Base-by-base conservation (phyloP, 92 coral and sea anemone species). In the Phenganax subtilis region DNA sequence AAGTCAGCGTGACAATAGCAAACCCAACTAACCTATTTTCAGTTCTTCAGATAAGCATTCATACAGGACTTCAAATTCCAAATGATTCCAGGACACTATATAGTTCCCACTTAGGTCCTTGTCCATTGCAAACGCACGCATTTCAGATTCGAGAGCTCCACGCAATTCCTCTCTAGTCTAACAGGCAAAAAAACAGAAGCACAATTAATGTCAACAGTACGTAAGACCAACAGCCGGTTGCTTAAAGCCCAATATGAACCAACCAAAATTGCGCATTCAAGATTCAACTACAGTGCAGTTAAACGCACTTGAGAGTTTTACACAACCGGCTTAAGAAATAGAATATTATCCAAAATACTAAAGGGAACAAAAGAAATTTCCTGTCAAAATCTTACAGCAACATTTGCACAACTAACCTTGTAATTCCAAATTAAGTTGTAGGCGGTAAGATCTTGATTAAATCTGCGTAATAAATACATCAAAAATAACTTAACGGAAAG, bases 161-260 rank as follows among this genome's bases (percentile, higher is more conserved):
- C 99, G 89, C 44, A 96, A 79, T 47, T 96, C 99, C 90, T 96
- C 99, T 72, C 99, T 85, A 53, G 99, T 96, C 99, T 96, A 84
- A 55, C 85, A 66, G 17, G 51, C 51, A 79, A 30, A 78, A 76
- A 11, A 56, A 11, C 75, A 54, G 20, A 30, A 47, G 8, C 17
- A 73, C 58, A 12, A 17, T 51, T 9, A 71, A 71, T 10, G 16
- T 29, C 54, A 7, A 71, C 47, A 37, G 47, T 5, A 37, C 2
- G 47, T 37, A 37, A 37, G 47, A 37, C 2, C 47, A 37, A 5
- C 5, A 37, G 47, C 47, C 47, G 47, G 47, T 37, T 37, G 47
- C 47, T 37, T 37, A 37, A 37, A 37, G 47, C 5, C 47, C 3
- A 37, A 37, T 37, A 37, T 37, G 3, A 37, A 37, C 47, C 47